Evolutionary conservation across 2,888 invertebrate genomes (phyloP), one percentile per base, ranked within the genome.

Genomic region (Andricus curvator): DNA sequence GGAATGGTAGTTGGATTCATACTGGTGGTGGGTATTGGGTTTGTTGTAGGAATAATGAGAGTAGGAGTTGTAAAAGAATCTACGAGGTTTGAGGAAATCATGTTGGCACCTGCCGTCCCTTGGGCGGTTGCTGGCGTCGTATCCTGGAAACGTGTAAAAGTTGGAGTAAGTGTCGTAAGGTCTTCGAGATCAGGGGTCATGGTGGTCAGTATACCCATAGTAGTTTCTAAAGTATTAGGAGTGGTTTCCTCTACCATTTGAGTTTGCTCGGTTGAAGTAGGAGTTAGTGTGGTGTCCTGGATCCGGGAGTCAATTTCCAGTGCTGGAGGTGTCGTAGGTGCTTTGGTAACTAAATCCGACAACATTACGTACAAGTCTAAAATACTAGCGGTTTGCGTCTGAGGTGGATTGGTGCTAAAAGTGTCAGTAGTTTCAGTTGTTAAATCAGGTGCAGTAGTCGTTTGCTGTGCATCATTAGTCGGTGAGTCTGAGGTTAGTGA

Each of bases 71-170:
- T 44, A 17, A 48, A 74, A 78, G 85, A 29, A 82, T 88, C 85
- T 85, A 88, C 62, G 85, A 83, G 80, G 88, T 83, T 89, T 85
- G 88, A 64, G 84, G 56, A 11, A n/a, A 33, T 51, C 29, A 56
- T 86, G 85, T 87, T 88, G 83, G 86, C 85, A 90, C 88, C 89
- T 89, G 91, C 92, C 92, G 92, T 92, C 92, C 89, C 87, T 92
- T 92, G 92, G 91, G 92, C 91, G 88, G 89, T 92, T 92, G 90
- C 83, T 87, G 90, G 86, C 85, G 89, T 90, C 83, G 89, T 86
- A 88, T 90, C 92, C 92, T 93, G 92, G 88, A 93, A 93, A 93
- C 83, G 90, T 89, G 89, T 89, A 92, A 92, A 80, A 90, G 87
- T 90, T 92, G 92, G 89, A 88, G 81, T 86, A 84, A 88, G 86